phyloP scores from a whole-genome alignment of 1,140 invertebrate genomes.

The Drosophila nigromelanica region DNA sequence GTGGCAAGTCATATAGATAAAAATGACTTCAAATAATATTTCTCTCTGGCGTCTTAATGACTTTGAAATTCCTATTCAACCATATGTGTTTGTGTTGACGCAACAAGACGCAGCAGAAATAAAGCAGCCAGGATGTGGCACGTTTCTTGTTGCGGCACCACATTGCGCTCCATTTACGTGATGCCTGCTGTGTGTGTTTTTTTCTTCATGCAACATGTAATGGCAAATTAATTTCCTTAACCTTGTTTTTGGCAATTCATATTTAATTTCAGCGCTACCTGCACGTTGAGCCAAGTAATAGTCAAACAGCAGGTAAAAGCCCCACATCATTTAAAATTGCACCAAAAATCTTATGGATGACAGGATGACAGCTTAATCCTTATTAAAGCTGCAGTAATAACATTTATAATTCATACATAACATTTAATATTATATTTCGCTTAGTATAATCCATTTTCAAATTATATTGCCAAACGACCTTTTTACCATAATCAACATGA shows the following conservation, averaged over 20 bases:
- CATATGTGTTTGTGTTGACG: slow-evolving; percentile 3
- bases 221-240: slow-evolving; percentile 54
- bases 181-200: slow-evolving; percentile 10
- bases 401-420: too few species aligned
- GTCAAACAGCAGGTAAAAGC: too few species aligned
- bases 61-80: slow-evolving; percentile 61
- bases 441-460: slow-evolving; percentile 12
- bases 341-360: too few species aligned
- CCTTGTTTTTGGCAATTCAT: slow-evolving; percentile 33
- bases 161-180: slow-evolving; percentile 66
- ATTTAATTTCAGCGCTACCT: not conserved
- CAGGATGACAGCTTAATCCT: too few species aligned
- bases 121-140: slow-evolving; percentile 36
- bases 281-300: too few species aligned
- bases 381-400: too few species aligned
- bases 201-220: slow-evolving; percentile 34
- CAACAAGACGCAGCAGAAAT: slow-evolving; percentile 24
- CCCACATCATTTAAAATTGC: too few species aligned
- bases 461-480: slow-evolving; percentile 10
- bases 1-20: slow-evolving; percentile 41
- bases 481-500: slow-evolving; percentile 17
- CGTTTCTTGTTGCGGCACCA: slow-evolving; percentile 35
- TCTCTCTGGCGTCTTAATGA: slow-evolving; percentile 62
- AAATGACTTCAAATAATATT: slow-evolving; percentile 48
- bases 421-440: not conserved